Evolutionary conservation across 2,888 invertebrate genomes (phyloP), one percentile per base, ranked within the genome.

Genomic region (Drosophila recens): DNA sequence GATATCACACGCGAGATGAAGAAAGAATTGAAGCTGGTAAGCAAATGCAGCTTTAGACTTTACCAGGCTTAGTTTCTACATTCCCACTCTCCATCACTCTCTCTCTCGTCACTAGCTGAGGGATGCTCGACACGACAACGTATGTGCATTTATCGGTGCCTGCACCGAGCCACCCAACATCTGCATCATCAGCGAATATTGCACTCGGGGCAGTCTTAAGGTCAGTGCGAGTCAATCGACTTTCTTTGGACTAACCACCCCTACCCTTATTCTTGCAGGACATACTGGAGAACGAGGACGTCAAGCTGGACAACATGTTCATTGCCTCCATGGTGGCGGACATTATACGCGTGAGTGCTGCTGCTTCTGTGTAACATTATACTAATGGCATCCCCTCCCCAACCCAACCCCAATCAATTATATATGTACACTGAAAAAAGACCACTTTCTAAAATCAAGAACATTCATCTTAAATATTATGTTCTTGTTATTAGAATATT

Each of bases 231-330:
- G 13, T 49, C 10, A 11, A 13, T 20, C 11, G 11, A 23, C 15
- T 6, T 40, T 20, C 1, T 17, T 27, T 3, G 36, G n/a, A 38
- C 57, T 66, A 51, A 48, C 51, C 13, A 51, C 52, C 45, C 59
- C 33, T 52, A 51, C 52, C 45, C 59, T 27, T 52, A 23, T 53
- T 34, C 15, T 74, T 67, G 46, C 93, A 97, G 96, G 97, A 99
- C 92, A 97, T 99, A 85, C 93, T 99, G 67, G 97, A 98, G 91
- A 98, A 99, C 92, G 97, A 98, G 90, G 98, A 99, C 92, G 96
- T 99, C 78, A 98, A 98, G 93, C 93, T 98, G 90, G 99, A 99
- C 93, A 97, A 97, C 90, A 98, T 99, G 97, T 99, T 99, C 92
- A 96, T 98, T 79, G 98, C 98, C 30, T 98, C 98, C 8, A 94